Conservation (phyloP, 2,888 invertebrate genomes). For the Ectemnius continuus region DNA sequence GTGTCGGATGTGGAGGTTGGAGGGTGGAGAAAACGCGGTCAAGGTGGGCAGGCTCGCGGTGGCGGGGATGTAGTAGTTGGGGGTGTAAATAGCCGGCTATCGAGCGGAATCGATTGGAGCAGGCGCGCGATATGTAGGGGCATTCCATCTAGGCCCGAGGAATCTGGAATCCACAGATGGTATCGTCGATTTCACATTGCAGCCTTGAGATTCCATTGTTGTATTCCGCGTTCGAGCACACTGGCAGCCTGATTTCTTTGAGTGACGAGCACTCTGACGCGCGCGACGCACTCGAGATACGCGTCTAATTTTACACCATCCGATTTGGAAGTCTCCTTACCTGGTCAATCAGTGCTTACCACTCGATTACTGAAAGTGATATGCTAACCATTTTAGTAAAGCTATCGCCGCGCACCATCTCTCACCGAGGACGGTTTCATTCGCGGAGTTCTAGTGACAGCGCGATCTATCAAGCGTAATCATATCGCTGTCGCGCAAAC, state of each 20-base stretch:
- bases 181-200: too few species aligned
- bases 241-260: too few species aligned
- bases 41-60: slow-evolving; percentile 18
- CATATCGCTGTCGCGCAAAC: slow-evolving; percentile 30
- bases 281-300: not conserved
- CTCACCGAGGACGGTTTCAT: slow-evolving; percentile 23
- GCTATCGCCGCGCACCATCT: not conserved
- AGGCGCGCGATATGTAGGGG: too few species aligned
- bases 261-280: not conserved
- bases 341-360: not conserved
- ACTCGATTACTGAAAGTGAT: too few species aligned
- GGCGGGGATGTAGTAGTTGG: too few species aligned
- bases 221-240: too few species aligned
- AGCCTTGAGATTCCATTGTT: too few species aligned
- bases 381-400: too few species aligned
- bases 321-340: not conserved
- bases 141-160: too few species aligned
- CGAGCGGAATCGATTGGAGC: too few species aligned
- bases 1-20: not conserved
- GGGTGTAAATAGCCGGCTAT: too few species aligned
- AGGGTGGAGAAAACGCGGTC: slow-evolving; percentile 27
- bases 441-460: slow-evolving; percentile 6
- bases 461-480: slow-evolving; percentile 29
- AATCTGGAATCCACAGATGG: too few species aligned
- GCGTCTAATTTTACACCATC: not conserved